Evolutionary conservation across 1,140 invertebrate genomes (phyloP).

Genomic region (Pseudomyrmex concolor): DNA sequence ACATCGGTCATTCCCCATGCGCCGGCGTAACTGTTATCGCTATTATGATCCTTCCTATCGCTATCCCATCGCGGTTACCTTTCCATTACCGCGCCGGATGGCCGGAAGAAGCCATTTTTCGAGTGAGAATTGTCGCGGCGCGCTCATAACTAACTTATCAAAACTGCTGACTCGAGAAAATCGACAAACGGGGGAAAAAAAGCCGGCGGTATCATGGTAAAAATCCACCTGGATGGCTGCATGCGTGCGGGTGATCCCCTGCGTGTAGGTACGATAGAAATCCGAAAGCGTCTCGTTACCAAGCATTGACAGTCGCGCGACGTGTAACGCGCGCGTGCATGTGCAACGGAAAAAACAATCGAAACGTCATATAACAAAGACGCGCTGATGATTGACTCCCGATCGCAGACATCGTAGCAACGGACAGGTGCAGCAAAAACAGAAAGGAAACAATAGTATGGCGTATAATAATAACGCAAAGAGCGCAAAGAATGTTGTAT

Average conservation of each 20-base stretch:
- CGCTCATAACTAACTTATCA: constrained; percentile 56
- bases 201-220: constrained; percentile 19
- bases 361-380: constrained; percentile 26
- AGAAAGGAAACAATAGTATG: constrained; percentile 22
- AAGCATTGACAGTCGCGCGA: constrained; percentile 12
- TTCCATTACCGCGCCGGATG: constrained; percentile 50
- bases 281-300: constrained; percentile 13
- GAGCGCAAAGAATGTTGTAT: constrained; percentile 14
- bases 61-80: constrained; percentile 40
- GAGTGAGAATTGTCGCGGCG: constrained; percentile 42
- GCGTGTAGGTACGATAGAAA: not conserved
- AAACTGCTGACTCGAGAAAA: constrained; percentile 58
- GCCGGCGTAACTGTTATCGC: constrained; percentile 26
- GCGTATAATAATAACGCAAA: constrained; percentile 15
- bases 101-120: constrained; percentile 58
- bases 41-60: constrained; percentile 57
- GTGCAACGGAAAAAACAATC: constrained; percentile 15
- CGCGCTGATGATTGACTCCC: constrained; percentile 17
- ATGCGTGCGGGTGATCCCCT: not conserved
- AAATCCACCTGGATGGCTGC: constrained; percentile 2
- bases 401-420: constrained; percentile 38
- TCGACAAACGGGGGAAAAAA: constrained; percentile 20
- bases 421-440: constrained; percentile 18
- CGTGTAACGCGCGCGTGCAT: not conserved
- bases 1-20: constrained; percentile 29